Percentiles rank a stretch among this genome's conserved stretches.
Conservation (phyloP, 1,140 invertebrate species). For the Zaprionus lachaisei region DNA sequence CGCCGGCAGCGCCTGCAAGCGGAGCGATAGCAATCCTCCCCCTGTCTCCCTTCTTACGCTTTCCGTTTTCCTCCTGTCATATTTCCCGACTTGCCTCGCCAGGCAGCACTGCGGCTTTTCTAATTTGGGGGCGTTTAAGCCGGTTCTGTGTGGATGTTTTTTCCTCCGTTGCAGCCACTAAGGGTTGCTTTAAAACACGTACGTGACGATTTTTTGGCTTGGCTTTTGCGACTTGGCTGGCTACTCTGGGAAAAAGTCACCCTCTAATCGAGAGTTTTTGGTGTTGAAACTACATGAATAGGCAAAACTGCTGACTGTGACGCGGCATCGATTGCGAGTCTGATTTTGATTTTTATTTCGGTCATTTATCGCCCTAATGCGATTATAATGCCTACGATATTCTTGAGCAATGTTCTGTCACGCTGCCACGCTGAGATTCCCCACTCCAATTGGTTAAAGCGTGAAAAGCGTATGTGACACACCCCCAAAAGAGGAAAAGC, state of each 20-base stretch:
- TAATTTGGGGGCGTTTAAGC: constrained; percentile 77
- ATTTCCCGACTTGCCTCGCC: constrained; percentile 54
- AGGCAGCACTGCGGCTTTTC: constrained; percentile 52
- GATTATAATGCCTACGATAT: constrained; percentile 77
- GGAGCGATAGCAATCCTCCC: constrained; percentile 56
- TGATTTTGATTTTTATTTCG: constrained; percentile 59
- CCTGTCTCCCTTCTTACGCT: constrained; percentile 14
- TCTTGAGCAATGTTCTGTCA: constrained; percentile 35
- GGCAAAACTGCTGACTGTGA: constrained; percentile 60
- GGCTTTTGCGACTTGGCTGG: constrained; percentile 39
- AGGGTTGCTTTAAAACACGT: constrained; percentile 74
- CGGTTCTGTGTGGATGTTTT: constrained; percentile 24
- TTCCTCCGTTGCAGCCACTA: constrained; percentile 46
- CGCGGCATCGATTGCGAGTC: constrained; percentile 36
- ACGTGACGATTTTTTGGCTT: constrained; percentile 63
- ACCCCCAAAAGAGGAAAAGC: constrained; percentile 34
- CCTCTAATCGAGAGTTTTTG: constrained; percentile 39
- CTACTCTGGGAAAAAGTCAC: constrained; percentile 66
- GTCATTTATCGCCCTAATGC: constrained; percentile 78
- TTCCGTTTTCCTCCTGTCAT: constrained; percentile 39
- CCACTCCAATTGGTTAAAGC: constrained; percentile 62
- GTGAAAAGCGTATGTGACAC: constrained; percentile 63
- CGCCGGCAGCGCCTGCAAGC: constrained; percentile 51
- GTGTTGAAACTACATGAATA: constrained; percentile 64
- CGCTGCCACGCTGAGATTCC: constrained; percentile 59